Evolutionary conservation across 2,888 invertebrate genomes (phyloP).

Genomic region (Melieria picta): DNA sequence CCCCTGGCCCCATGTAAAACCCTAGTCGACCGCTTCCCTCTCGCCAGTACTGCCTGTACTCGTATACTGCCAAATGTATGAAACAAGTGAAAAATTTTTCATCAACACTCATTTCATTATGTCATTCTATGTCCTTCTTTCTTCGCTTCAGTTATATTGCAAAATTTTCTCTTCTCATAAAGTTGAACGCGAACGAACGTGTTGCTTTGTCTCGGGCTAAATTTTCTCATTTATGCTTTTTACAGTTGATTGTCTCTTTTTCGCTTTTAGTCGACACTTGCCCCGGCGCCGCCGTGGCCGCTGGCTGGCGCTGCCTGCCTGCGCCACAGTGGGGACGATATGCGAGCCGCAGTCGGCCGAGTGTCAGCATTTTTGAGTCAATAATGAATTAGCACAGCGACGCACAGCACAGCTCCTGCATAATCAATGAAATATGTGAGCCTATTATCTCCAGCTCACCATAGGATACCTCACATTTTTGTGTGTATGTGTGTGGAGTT

Average conservation of each 20-base stretch:
- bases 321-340: no score
- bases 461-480: background rate
- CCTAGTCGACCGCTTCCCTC: no score
- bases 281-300: no score
- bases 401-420: conserved; percentile 8
- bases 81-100: no score
- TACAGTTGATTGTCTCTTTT: background rate
- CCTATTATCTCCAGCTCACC: background rate
- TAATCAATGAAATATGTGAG: conserved; percentile 10
- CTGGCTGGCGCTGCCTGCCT: no score
- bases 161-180: background rate
- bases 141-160: background rate
- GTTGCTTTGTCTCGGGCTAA: background rate
- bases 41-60: no score
- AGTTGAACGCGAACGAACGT: background rate
- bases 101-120: no score
- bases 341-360: no score
- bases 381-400: conserved; percentile 9
- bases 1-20: no score
- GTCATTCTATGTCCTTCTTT: no score
- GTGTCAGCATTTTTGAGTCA: background rate
- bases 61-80: no score
- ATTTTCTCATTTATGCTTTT: background rate
- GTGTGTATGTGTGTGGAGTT: background rate
- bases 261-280: background rate